phyloP scores from a whole-genome alignment of 2,888 invertebrate genomes.

The Caradrina clavipalpis region DNA sequence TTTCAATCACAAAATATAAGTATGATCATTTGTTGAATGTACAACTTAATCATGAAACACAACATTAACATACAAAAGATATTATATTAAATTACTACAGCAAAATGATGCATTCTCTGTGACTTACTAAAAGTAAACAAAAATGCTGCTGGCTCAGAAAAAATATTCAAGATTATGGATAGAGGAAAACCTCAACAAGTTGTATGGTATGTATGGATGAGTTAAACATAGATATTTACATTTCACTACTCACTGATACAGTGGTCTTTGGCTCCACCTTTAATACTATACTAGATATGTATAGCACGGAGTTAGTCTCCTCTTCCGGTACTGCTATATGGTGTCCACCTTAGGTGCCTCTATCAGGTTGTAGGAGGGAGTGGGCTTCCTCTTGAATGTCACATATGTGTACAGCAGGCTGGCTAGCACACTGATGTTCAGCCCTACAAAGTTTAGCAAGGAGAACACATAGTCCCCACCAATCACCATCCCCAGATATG shows the following conservation, averaged over 20 bases:
- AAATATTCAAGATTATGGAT: slow-evolving; percentile 15
- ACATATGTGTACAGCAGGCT: slow-evolving; percentile 97
- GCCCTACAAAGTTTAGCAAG: slow-evolving; percentile 98
- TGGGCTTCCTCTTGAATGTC: slow-evolving; percentile 93
- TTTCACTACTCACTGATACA: slow-evolving; percentile 52
- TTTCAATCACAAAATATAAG: not conserved
- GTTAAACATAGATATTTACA: slow-evolving; percentile 34
- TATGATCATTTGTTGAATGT: slow-evolving; percentile 4
- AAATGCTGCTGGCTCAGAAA: slow-evolving; percentile 26
- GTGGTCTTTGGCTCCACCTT: slow-evolving; percentile 82
- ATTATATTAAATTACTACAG: not conserved
- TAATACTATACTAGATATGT: slow-evolving; percentile 73
- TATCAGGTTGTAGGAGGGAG: slow-evolving; percentile 75
- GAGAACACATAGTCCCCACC: slow-evolving; percentile 99
- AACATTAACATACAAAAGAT: not conserved
- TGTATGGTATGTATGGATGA: slow-evolving; percentile 26
- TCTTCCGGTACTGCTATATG: slow-evolving; percentile 77
- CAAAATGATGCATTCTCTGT: not conserved
- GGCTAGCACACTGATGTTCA: slow-evolving; percentile 98
- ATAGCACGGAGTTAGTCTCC: slow-evolving; percentile 71
- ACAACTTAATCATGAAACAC: slow-evolving; percentile 15
- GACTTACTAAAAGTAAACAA: slow-evolving; percentile 9
- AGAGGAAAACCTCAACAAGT: slow-evolving; percentile 3
- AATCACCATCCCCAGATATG: slow-evolving; percentile 99
- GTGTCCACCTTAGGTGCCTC: slow-evolving; percentile 83